phyloP scores from a whole-genome alignment of 2,113 vertebrate genomes.

The Gyps fulvus region DNA sequence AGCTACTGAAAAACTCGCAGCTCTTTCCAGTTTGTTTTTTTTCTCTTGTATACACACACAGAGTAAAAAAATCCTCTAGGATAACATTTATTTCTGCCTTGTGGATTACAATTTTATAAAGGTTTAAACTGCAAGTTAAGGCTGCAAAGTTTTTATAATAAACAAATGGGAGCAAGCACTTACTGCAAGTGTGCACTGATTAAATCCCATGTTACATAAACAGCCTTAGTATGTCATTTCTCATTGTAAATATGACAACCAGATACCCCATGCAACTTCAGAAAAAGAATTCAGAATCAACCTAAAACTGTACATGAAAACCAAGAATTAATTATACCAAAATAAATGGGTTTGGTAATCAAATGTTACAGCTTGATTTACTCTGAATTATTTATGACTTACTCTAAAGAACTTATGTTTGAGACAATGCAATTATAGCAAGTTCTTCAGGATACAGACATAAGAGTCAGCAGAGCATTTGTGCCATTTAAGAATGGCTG shows the following conservation, averaged over 20 bases:
- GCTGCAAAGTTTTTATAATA: not conserved
- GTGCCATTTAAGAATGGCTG: not conserved
- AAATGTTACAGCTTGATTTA: not conserved
- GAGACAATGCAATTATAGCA: not conserved
- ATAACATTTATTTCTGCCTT: not conserved
- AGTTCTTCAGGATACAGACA: not conserved
- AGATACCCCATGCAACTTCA: not conserved
- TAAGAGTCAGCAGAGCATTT: not conserved
- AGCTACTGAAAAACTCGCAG: not conserved
- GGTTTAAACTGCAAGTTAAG: not conserved
- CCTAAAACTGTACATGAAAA: not conserved
- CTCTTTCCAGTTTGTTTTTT: not conserved
- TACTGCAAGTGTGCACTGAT: not conserved
- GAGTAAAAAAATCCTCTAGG: not conserved
- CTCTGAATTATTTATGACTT: not conserved
- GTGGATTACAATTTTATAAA: not conserved
- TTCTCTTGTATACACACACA: not conserved
- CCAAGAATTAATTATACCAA: not conserved
- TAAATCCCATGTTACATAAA: slow-evolving; percentile 29
- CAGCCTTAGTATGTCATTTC: not conserved
- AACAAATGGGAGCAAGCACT: not conserved
- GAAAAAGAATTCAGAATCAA: not conserved
- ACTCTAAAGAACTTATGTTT: not conserved
- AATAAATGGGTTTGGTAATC: not conserved
- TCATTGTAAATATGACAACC: not conserved